A percentile compares a stretch with the other conserved stretches of the same genome.
These are phyloP conservation scores for Caerostris darwini DNA, from an alignment of 1,140 invertebrate species.

Conservation along the genomic window DNA sequence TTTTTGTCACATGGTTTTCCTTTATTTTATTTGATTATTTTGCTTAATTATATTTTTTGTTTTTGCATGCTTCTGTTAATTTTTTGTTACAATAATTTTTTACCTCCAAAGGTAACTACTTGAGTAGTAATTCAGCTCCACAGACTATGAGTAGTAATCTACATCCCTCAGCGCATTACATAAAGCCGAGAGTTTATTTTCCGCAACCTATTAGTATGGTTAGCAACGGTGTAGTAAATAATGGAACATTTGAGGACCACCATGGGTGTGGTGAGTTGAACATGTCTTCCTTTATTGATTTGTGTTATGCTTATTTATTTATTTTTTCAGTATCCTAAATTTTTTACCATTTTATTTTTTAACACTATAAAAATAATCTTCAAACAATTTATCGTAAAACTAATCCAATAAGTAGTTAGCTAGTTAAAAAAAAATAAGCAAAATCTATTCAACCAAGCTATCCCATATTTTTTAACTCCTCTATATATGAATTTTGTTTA, in stretches of 20 bases:
- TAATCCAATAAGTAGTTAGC: no score
- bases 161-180: constrained; percentile 73
- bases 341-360: no score
- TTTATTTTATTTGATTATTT: background rate
- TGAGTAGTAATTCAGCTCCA: constrained; percentile 59
- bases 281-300: background rate
- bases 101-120: constrained; percentile 38
- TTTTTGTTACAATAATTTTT: background rate
- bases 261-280: constrained; percentile 59
- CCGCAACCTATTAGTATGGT: constrained; percentile 52
- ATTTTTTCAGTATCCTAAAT: no score
- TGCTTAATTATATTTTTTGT: background rate
- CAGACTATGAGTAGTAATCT: constrained; percentile 64
- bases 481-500: no score
- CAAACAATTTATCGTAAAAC: no score
- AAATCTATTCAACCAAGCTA: no score
- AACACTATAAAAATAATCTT: no score
- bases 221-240: constrained; percentile 62
- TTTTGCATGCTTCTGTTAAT: background rate
- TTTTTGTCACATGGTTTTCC: background rate
- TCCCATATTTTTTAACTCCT: no score
- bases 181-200: constrained; percentile 67
- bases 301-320: no score
- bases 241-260: constrained; percentile 60
- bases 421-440: no score